Conservation (phyloP, 2,797 vertebrate genomes). For the Mormyrops attenuatus region DNA sequence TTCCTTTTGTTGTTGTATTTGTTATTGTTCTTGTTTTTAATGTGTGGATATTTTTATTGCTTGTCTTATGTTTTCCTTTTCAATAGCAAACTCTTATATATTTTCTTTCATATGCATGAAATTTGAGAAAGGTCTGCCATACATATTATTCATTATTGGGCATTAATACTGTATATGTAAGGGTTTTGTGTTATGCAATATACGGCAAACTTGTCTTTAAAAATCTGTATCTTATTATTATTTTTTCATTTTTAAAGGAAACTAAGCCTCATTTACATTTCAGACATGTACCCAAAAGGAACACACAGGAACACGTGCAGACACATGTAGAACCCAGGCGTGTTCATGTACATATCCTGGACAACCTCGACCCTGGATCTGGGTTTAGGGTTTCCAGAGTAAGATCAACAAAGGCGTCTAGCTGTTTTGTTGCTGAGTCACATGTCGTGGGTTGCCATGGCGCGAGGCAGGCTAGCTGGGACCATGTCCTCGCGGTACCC, state of each 20-base stretch:
- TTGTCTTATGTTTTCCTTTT: constrained; percentile 62
- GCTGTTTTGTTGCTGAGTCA: constrained; percentile 18
- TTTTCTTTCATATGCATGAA: constrained; percentile 86
- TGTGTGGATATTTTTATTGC: constrained; percentile 62
- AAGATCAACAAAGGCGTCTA: constrained; percentile 46
- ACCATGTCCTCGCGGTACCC: constrained; percentile 27
- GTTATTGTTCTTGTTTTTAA: constrained; percentile 55
- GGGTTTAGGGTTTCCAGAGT: constrained; percentile 64
- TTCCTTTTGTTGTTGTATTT: constrained; percentile 55
- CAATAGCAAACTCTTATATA: constrained; percentile 59
- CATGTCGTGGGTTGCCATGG: constrained; percentile 23
- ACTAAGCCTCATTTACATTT: constrained; percentile 46
- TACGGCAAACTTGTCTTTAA: constrained; percentile 67
- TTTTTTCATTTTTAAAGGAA: constrained; percentile 54
- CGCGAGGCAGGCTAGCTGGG: constrained; percentile 7
- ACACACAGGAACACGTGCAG: constrained; percentile 12
- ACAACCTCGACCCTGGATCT: constrained; percentile 64
- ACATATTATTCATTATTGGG: constrained; percentile 79
- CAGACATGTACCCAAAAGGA: constrained; percentile 29
- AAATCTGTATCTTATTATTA: constrained; percentile 51
- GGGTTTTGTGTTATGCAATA: constrained; percentile 74
- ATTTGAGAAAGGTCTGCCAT: constrained; percentile 71
- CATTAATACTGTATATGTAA: constrained; percentile 85
- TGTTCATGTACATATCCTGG: constrained; percentile 52
- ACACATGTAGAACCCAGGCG: neutral